These are phyloP conservation scores for Gymnothorax reevesii DNA, from an alignment of 2,797 vertebrate species.

Conservation along the genomic window DNA sequence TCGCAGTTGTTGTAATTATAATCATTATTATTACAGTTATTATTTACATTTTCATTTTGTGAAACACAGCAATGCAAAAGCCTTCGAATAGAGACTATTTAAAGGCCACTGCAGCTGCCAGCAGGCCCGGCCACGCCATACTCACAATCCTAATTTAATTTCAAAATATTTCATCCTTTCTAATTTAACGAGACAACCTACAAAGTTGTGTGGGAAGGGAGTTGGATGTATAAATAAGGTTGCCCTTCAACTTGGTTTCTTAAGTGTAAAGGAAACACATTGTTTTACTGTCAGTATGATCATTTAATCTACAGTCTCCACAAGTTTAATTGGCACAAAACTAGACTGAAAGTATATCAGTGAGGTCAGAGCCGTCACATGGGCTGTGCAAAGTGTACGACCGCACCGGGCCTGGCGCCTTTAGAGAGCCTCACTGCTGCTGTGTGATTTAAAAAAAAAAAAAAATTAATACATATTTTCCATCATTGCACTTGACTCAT, in stretches of 20 bases:
- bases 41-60: neutral
- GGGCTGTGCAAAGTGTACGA: too few relatives aligned
- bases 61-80: neutral
- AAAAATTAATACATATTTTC: too few relatives aligned
- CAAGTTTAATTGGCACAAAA: neutral
- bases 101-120: neutral
- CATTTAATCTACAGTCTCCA: neutral
- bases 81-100: neutral
- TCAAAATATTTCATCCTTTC: neutral
- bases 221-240: neutral
- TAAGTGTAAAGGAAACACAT: neutral
- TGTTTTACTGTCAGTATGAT: neutral
- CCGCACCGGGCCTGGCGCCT: too few relatives aligned
- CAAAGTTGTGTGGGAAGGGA: neutral
- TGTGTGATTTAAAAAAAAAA: too few relatives aligned
- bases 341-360: too few relatives aligned
- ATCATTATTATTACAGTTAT: too few relatives aligned
- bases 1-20: too few relatives aligned
- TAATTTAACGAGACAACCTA: neutral
- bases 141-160: neutral
- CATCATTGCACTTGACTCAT: too few relatives aligned
- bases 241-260: slow-evolving; percentile 3
- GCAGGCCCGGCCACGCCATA: neutral
- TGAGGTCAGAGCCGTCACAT: too few relatives aligned
- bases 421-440: too few relatives aligned